A percentile compares a stretch with the other conserved stretches of the same genome.
These are phyloP conservation scores for Lindbergichthys nudifrons DNA, from an alignment of 2,797 vertebrate species.

Conservation along the genomic window DNA sequence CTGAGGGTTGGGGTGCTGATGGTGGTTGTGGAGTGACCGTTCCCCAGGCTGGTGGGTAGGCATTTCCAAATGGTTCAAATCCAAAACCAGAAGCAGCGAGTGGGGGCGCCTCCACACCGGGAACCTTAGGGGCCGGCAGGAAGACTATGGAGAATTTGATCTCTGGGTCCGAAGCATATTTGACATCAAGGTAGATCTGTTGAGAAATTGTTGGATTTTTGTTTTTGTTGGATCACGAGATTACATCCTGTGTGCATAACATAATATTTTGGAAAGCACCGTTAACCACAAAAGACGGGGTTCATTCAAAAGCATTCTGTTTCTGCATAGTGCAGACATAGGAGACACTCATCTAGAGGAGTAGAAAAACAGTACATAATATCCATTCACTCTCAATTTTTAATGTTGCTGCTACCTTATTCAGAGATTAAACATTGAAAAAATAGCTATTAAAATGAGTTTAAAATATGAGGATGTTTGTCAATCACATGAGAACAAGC, in stretches of 20 bases:
- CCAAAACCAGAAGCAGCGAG: slow-evolving; percentile 43
- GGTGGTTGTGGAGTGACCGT: slow-evolving; percentile 10
- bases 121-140: slow-evolving; percentile 41
- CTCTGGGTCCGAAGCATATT: slow-evolving; percentile 78
- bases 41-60: slow-evolving; percentile 40
- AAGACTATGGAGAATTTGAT: slow-evolving; percentile 80
- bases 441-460: background rate
- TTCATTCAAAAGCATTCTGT: background rate
- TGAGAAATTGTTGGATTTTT: background rate
- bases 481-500: background rate
- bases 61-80: slow-evolving; percentile 42
- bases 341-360: background rate
- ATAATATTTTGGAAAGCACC: background rate
- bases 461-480: no score
- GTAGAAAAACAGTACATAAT: background rate
- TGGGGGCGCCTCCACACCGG: slow-evolving; percentile 5
- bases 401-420: background rate
- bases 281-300: background rate
- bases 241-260: background rate
- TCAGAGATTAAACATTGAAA: background rate
- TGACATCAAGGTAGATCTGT: slow-evolving; percentile 82
- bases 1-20: background rate
- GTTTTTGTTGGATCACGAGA: background rate
- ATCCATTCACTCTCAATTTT: background rate
- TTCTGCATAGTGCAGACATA: background rate